Conservation (phyloP, 2,797 vertebrate genomes). For the Eurystomus glaucurus region DNA sequence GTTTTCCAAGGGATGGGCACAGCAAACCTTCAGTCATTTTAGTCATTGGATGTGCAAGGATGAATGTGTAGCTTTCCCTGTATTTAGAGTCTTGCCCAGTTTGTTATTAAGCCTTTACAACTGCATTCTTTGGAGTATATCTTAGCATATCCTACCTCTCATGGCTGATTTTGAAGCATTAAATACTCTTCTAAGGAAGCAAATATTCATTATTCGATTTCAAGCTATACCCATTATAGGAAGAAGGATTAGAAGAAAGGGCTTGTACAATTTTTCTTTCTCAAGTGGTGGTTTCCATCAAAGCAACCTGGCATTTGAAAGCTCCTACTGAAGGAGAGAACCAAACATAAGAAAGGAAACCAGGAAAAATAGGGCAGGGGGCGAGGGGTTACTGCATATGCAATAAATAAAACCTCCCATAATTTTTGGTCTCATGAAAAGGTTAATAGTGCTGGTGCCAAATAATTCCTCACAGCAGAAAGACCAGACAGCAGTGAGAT, state of each 20-base stretch:
- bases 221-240: not conserved
- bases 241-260: not conserved
- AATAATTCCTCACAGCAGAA: not conserved
- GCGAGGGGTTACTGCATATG: not conserved
- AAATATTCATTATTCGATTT: not conserved
- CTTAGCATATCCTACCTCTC: not conserved
- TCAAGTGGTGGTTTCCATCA: constrained; percentile 25
- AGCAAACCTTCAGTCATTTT: not conserved
- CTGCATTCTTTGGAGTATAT: not conserved
- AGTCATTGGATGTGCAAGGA: not conserved
- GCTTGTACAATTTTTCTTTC: not conserved
- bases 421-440: not conserved
- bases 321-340: constrained; percentile 2
- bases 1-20: not conserved
- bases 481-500: not conserved
- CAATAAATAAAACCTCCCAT: constrained; percentile 45
- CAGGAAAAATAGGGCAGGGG: not conserved
- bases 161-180: not conserved
- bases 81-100: not conserved
- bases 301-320: constrained; percentile 2
- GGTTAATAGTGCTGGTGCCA: not conserved
- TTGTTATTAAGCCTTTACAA: not conserved
- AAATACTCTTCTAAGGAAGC: not conserved
- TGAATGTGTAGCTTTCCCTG: not conserved
- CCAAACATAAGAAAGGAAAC: constrained; percentile 17